These are phyloP conservation scores for Craseonycteris thonglongyai DNA, from an alignment of 2,113 vertebrate species.

Conservation along the genomic window DNA sequence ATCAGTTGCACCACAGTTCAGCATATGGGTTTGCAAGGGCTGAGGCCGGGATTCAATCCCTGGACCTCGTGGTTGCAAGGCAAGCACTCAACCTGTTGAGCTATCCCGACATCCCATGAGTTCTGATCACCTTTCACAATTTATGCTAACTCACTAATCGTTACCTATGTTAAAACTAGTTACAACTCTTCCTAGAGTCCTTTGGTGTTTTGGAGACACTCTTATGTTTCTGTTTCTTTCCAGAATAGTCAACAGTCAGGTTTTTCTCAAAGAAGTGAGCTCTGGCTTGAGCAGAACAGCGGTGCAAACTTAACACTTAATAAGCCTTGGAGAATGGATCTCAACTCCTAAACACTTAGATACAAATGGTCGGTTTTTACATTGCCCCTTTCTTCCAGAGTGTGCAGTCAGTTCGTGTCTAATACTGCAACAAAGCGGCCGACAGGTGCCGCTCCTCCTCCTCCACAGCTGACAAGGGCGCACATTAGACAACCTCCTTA, in stretches of 20 bases:
- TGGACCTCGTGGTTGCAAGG: too few species aligned
- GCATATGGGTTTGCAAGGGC: too few species aligned
- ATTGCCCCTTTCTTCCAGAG: background rate
- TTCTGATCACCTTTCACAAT: background rate
- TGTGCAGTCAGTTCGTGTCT: background rate
- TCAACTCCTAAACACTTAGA: background rate
- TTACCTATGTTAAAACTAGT: background rate
- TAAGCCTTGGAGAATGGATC: background rate
- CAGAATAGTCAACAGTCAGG: background rate
- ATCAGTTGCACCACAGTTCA: too few species aligned
- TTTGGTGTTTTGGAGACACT: background rate
- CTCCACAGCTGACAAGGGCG: background rate
- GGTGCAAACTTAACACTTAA: background rate
- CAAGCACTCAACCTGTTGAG: too few species aligned
- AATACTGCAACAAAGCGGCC: fast-evolving
- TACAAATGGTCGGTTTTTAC: background rate
- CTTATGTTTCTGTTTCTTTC: background rate
- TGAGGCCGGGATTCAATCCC: too few species aligned
- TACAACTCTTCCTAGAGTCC: background rate
- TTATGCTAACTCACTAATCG: background rate
- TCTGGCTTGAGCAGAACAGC: background rate
- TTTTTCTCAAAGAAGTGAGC: background rate
- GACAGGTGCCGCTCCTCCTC: background rate
- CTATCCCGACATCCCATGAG: too few species aligned
- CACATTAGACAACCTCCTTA: background rate